Evolutionary conservation across 2,113 vertebrate species (phyloP).

Genomic region (Cyprinodon variegatus): DNA sequence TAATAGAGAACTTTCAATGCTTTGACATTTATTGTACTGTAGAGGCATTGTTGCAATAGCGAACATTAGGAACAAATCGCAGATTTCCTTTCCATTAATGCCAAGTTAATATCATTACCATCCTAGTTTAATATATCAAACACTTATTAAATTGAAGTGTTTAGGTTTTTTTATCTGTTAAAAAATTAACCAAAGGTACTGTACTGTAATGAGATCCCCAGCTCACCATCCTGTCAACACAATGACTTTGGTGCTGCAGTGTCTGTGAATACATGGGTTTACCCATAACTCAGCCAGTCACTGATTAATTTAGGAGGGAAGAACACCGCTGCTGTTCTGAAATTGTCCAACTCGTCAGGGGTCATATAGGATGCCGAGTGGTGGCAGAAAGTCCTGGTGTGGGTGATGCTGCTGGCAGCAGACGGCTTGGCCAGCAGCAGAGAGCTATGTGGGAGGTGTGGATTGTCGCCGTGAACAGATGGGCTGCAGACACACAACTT

Average conservation of each 20-base stretch:
- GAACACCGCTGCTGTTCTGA: slow-evolving; percentile 27
- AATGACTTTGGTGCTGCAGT: slow-evolving; percentile 5
- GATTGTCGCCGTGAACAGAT: slow-evolving; percentile 33
- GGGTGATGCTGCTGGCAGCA: slow-evolving; percentile 23
- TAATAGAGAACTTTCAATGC: too few relatives aligned
- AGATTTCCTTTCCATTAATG: too few relatives aligned
- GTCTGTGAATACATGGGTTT: slow-evolving; percentile 6
- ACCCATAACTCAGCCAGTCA: slow-evolving; percentile 12
- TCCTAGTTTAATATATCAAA: not conserved
- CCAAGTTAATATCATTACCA: not conserved
- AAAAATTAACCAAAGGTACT: slow-evolving; percentile 16
- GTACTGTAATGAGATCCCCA: slow-evolving; percentile 10
- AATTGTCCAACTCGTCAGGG: slow-evolving; percentile 16
- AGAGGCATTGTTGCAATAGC: too few relatives aligned
- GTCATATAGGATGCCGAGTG: slow-evolving; percentile 6
- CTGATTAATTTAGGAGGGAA: not conserved
- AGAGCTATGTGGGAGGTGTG: slow-evolving; percentile 1
- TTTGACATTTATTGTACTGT: too few relatives aligned
- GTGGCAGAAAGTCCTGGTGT: slow-evolving; percentile 22
- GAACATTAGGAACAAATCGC: too few relatives aligned
- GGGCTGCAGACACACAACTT: slow-evolving; percentile 26
- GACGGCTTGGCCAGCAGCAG: slow-evolving; percentile 8
- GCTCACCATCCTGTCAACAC: slow-evolving; percentile 20
- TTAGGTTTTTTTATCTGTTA: slow-evolving; percentile 15
- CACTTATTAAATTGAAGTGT: not conserved